Base-by-base conservation (phyloP, 2,797 vertebrate species). In the Nothura maculosa region DNA sequence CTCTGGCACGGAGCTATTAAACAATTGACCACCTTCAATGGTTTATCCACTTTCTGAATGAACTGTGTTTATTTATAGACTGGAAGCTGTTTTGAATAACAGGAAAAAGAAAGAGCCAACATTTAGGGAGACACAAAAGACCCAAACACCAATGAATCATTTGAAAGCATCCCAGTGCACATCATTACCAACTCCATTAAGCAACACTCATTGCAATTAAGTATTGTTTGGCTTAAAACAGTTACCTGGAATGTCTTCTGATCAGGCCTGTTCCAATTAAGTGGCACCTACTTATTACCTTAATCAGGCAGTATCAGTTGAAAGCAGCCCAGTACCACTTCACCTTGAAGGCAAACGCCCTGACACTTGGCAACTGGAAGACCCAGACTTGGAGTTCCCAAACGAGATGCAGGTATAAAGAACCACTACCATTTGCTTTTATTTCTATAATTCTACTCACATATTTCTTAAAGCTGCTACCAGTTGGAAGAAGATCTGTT, bases 201-300 rank as follows among this genome's bases (percentile, higher is more conserved):
- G 95, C 93, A 94, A 87, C 91, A 94, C 74, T 74, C 96, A 86
- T 8, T 86, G 89, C 89, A 96, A 95, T 96, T 96, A 96, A 95
- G 92, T 79, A 96, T 96, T 96, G 94, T 96, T 95, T 93, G 93
- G 87, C 70, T 95, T 95, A 94, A 92, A 96, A 95, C 87, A 70
- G 94, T 96, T 96, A 95, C 96, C 96, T 96, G 80, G 80, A 96
- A 95, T 95, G 96, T 95, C 93, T 94, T 95, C 95, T 92, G 94
- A 96, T 96, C 93, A 93, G 72, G 72, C 36, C 85, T 92, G 87
- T 92, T 94, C 89, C 96, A 96, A 93, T 95, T 96, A 96, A 94
- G 77, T 89, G 89, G 61, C 91, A 96, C 92, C 84, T 91, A 93
- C 87, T 91, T 95, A 93, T 43, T 95, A 93, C 92, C 87, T 80